Evolutionary conservation across 2,113 vertebrate genomes (phyloP).

Genomic region (Lota lota): DNA sequence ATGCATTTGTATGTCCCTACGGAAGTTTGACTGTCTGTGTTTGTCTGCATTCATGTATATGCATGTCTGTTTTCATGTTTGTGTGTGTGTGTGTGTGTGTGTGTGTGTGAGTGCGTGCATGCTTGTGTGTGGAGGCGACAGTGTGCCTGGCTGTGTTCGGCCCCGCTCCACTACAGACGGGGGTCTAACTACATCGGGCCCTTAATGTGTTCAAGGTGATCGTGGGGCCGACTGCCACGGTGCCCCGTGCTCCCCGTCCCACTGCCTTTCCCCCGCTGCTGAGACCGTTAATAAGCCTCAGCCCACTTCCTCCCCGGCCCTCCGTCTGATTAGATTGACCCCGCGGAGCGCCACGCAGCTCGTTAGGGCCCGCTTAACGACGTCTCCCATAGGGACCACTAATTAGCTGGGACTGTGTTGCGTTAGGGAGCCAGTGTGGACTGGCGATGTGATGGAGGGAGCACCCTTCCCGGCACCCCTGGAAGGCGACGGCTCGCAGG

Average conservation of each 20-base stretch:
- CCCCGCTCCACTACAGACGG: conserved; percentile 27
- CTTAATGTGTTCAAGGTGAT: conserved; percentile 79
- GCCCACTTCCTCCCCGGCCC: conserved; percentile 78
- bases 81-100: too few relatives aligned
- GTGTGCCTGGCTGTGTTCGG: conserved; percentile 9
- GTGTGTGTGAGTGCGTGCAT: conserved; percentile 8
- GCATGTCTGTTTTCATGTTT: background rate
- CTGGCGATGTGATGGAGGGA: conserved; percentile 30
- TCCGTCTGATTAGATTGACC: conserved; percentile 81
- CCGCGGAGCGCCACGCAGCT: conserved; percentile 72
- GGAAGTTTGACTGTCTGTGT: background rate
- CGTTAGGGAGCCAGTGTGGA: conserved; percentile 60
- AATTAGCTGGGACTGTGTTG: conserved; percentile 80
- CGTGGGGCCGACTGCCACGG: conserved; percentile 46
- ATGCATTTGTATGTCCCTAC: background rate
- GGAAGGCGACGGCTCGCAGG: conserved; percentile 48
- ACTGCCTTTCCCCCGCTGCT: conserved; percentile 61
- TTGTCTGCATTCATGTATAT: background rate
- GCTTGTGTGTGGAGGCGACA: background rate
- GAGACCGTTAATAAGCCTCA: conserved; percentile 80
- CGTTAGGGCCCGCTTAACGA: conserved; percentile 80
- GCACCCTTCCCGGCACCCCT: conserved; percentile 61
- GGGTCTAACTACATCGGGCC: conserved; percentile 51
- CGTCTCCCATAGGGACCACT: conserved; percentile 78
- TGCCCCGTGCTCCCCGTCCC: conserved; percentile 54